phyloP scores from a whole-genome alignment of 2,888 invertebrate species.

The Byasa hedistus region DNA sequence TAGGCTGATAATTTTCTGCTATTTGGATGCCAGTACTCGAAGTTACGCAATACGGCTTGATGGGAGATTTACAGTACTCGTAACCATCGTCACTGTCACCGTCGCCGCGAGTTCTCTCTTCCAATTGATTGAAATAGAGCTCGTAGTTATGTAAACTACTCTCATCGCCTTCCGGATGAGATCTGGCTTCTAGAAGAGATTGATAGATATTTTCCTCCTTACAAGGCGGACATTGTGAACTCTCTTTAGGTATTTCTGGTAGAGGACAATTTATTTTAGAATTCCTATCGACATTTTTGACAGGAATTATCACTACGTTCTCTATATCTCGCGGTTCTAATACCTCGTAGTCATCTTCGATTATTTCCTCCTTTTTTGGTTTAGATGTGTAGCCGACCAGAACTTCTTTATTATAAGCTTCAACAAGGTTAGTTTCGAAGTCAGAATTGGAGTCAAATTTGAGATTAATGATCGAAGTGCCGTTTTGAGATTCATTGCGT shows the following conservation, averaged over 20 bases:
- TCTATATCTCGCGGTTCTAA: slow-evolving; percentile 62
- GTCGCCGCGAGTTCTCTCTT: slow-evolving; percentile 70
- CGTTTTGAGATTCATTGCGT: slow-evolving; percentile 50
- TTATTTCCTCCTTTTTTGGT: slow-evolving; percentile 46
- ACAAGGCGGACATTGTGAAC: slow-evolving; percentile 18
- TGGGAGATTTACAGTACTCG: slow-evolving; percentile 72
- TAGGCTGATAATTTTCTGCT: slow-evolving; percentile 75
- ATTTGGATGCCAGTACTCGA: slow-evolving; percentile 74
- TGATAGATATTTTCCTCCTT: slow-evolving; percentile 69
- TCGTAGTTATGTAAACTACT: slow-evolving; percentile 78
- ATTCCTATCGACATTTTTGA: slow-evolving; percentile 55
- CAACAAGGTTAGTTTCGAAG: slow-evolving; percentile 70
- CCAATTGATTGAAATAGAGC: slow-evolving; percentile 64
- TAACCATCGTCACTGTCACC: slow-evolving; percentile 76
- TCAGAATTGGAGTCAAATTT: slow-evolving; percentile 54
- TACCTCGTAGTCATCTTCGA: slow-evolving; percentile 73
- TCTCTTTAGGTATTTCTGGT: slow-evolving; percentile 70
- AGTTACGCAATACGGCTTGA: slow-evolving; percentile 68
- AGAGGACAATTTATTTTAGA: slow-evolving; percentile 74
- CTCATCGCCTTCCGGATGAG: slow-evolving; percentile 73
- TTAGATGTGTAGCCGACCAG: slow-evolving; percentile 61
- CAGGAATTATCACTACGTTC: slow-evolving; percentile 60
- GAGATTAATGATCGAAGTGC: slow-evolving; percentile 32
- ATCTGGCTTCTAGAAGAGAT: slow-evolving; percentile 70
- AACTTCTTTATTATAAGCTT: slow-evolving; percentile 71